Percentiles rank a stretch among this genome's conserved stretches.
Evolutionary conservation across 1,140 invertebrate genomes (phyloP).

Genomic region (Bacillus rossius): DNA sequence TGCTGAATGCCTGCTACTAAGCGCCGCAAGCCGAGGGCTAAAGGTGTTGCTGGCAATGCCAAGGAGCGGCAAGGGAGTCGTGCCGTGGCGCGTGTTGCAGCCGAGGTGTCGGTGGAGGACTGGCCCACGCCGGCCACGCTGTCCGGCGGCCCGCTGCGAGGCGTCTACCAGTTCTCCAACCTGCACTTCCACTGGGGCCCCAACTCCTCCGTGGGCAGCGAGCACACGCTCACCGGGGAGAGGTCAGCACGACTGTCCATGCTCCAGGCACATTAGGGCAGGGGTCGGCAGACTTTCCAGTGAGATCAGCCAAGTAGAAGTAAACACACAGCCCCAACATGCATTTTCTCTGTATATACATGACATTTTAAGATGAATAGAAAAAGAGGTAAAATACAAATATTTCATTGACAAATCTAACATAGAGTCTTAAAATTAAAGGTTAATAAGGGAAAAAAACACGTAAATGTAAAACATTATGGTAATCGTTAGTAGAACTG

Average conservation of each 20-base stretch:
- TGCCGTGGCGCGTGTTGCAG: not conserved
- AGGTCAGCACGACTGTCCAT: slow-evolving; percentile 19
- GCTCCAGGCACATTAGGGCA: not conserved
- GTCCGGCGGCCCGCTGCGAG: slow-evolving; percentile 58
- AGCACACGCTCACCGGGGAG: slow-evolving; percentile 72
- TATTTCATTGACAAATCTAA: too few relatives aligned
- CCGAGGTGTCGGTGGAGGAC: not conserved
- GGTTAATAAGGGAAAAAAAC: too few relatives aligned
- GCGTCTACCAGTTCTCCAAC: slow-evolving; percentile 71
- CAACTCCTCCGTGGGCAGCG: slow-evolving; percentile 74
- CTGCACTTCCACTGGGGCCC: slow-evolving; percentile 85
- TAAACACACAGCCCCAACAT: not conserved
- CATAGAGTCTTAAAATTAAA: too few relatives aligned
- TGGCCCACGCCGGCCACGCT: slow-evolving; percentile 40
- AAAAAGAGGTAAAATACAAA: too few relatives aligned
- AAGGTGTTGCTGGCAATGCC: too few relatives aligned
- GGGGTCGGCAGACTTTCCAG: not conserved
- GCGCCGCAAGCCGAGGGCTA: too few relatives aligned
- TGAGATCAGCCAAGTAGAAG: too few relatives aligned
- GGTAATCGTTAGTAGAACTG: too few relatives aligned
- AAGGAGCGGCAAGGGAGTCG: too few relatives aligned
- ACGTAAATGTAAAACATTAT: too few relatives aligned
- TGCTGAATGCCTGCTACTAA: too few relatives aligned
- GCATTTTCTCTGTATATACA: too few relatives aligned
- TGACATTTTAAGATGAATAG: not conserved